These are phyloP conservation scores for Diabrotica virgifera DNA, from an alignment of 1,140 invertebrate genomes.

Conservation along the genomic window DNA sequence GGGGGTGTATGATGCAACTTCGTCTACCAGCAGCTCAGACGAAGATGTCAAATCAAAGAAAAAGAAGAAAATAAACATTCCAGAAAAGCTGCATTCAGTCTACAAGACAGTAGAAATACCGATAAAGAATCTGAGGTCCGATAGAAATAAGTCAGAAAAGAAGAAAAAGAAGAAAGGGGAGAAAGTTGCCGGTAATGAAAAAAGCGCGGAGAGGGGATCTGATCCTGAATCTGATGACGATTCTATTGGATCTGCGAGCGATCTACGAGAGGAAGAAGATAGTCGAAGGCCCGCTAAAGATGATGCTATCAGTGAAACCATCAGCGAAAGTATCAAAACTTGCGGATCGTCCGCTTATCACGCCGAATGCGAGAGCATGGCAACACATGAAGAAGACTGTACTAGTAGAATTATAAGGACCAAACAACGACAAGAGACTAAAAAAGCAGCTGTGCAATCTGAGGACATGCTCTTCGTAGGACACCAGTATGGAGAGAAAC, in stretches of 20 bases:
- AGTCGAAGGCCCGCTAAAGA: constrained; percentile 37
- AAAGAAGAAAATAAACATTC: constrained; percentile 38
- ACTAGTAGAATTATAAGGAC: constrained; percentile 48
- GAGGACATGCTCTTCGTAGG: constrained; percentile 62
- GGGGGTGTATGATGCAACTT: constrained; percentile 57
- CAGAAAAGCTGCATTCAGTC: constrained; percentile 47
- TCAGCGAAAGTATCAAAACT: constrained; percentile 65
- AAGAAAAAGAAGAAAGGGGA: constrained; percentile 41
- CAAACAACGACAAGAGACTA: constrained; percentile 44
- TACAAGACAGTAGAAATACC: constrained; percentile 52
- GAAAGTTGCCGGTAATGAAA: constrained; percentile 34
- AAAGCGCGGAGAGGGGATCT: constrained; percentile 42
- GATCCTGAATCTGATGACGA: constrained; percentile 53
- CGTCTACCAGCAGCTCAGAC: constrained; percentile 57
- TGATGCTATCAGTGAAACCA: constrained; percentile 56
- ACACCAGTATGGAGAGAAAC: constrained; percentile 76
- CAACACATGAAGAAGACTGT: constrained; percentile 60
- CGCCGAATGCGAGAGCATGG: constrained; percentile 68
- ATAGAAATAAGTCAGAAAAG: constrained; percentile 18
- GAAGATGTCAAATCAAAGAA: constrained; percentile 44
- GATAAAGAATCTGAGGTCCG: constrained; percentile 38
- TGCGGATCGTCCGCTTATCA: constrained; percentile 69
- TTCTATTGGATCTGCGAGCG: constrained; percentile 72
- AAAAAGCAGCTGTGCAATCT: constrained; percentile 32
- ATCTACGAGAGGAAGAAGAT: constrained; percentile 57